Evolutionary conservation across 2,113 vertebrate species (phyloP), one percentile per base, ranked within the genome.

Genomic region (Coptodon rendalli): DNA sequence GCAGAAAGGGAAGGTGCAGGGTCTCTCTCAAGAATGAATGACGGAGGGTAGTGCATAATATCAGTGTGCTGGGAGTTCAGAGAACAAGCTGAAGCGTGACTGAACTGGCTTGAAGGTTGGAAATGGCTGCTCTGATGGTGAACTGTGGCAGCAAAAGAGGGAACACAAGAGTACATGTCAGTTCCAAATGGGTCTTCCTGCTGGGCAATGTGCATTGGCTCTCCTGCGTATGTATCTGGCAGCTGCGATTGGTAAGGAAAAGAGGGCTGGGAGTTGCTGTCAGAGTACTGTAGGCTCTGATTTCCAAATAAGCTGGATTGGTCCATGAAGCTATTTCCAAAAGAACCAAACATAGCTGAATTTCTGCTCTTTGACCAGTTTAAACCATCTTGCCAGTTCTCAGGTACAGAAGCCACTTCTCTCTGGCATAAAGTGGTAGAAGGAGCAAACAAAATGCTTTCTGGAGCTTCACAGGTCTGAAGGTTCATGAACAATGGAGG

Each of bases 11-110:
- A 22, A 88, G 81, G 48, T 40, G 82, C 86, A 10, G 89, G 40
- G 7, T 86, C 87, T 56, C 85, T 94, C 56, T 97, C 96, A 61
- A 96, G 91, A 79, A 89, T 89, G 80, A 93, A 89, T n/a, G 93
- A 94, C 9, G 91, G 82, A 7, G 94, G 95, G 34, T 91, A 97
- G 81, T 89, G 89, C 16, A 54, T 93, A 91, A 95, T 95, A 71
- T 89, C 89, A 66, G 57, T 83, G 5, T 63, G 91, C 76, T 92
- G 45, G 43, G 86, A 87, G 66, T 40, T 86, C 43, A 71, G 29
- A 24, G 89, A 78, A 80, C n/a, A 79, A 36, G 80, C 11, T 80
- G 81, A 81, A 61, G 38, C 27, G 0, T 19, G 88, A 83, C 63
- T 91, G 87, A 88, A 90, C 4, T 85, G 92, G 78, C 82, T 90